Evolutionary conservation across 2,888 invertebrate genomes (phyloP), one percentile per base, ranked within the genome.

Genomic region (Odiellus spinosus): DNA sequence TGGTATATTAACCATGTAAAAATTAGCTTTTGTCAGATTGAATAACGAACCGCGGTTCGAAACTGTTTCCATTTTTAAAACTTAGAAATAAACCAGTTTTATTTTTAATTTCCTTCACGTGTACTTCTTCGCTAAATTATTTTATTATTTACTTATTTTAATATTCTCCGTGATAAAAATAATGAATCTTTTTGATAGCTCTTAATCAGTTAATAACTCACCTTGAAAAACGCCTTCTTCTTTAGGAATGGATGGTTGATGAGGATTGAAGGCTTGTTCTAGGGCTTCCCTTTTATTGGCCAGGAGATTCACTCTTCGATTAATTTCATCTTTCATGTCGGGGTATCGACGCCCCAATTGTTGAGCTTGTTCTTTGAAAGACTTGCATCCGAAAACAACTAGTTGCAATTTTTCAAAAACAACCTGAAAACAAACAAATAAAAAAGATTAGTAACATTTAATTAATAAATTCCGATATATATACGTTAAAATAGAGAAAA

Each of bases 231-330:
- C 34, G 17, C 39, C 42, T 21, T 51, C 47, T 18, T 50, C 49
- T n/a, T 36, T 14, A 3, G 49, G 43, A 17, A 44, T 39, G 45
- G 59, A 49, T 50, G 76, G 57, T 35, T 59, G 55, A 21, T 56
- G 53, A 17, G 65, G 61, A 72, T 76, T 60, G 59, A 82, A 74
- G 58, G 78, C 74, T 59, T 77, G 71, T 55, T 80, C 77, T 49
- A 84, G 74, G 44, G 77, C 73, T 61, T 80, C 79, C 85, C 84
- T 84, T 66, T 81, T 82, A 49, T 76, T 74, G 63, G 80, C 82
- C 54, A 85, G 70, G 61, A 79, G 78, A 60, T 77, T 75, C 55
- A 82, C 74, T 54, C 80, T 73, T 75, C 79, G 78, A 44, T 73
- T 73, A 50, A 84, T 78, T 66, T 78, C 77, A 54, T 77, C 76